Base-by-base conservation (phyloP, 2,888 invertebrate species). In the Chrysotoxum bicinctum region DNA sequence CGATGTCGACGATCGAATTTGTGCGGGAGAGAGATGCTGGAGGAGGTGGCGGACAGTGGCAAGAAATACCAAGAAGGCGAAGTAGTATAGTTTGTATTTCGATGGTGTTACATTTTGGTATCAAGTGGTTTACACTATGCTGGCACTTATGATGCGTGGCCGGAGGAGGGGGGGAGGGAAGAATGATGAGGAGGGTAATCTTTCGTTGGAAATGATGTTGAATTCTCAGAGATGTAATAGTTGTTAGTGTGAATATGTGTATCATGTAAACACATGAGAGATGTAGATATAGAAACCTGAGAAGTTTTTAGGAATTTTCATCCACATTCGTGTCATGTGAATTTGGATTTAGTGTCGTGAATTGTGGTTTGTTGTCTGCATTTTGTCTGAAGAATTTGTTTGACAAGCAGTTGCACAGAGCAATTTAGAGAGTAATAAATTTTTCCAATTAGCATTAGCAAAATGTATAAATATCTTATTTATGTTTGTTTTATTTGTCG, bases 71-170 rank as follows among this genome's bases (percentile, higher is more conserved):
- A 37, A 43, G 19, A 30, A 56, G 64, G 66, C 62, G 23, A 66
- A 52, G 56, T 54, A 35, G 69, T 37, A 35, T 21, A 37, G 35
- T 58, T 26, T 68, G 21, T 80, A 50, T 58, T 77, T 68, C 21
- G 82, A 40, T 74, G 74, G 79, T 74, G 83, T 79, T 83, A 70
- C 70, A 70, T 84, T 79, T 81, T 60, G 70, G 56, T 84, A 80
- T 84, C 79, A 84, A 84, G 74, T 74, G 79, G 79, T 74, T 78
- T 64, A 54, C 81, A 76, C 56, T 50, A 68, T 45, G 32, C 35
- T 26, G 30, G 56, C 66, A 40, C 16, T 54, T 58, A 54, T 58
- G 23, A 50, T 14, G 26, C n/a, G 2, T 0, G 14, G 16, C 0
- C 14, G 19, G 12, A 4, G 32, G 10, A 12, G 19, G n/a, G 3